Conservation (phyloP, 2,888 invertebrate species). For the Synanthedon andrenaeformis region DNA sequence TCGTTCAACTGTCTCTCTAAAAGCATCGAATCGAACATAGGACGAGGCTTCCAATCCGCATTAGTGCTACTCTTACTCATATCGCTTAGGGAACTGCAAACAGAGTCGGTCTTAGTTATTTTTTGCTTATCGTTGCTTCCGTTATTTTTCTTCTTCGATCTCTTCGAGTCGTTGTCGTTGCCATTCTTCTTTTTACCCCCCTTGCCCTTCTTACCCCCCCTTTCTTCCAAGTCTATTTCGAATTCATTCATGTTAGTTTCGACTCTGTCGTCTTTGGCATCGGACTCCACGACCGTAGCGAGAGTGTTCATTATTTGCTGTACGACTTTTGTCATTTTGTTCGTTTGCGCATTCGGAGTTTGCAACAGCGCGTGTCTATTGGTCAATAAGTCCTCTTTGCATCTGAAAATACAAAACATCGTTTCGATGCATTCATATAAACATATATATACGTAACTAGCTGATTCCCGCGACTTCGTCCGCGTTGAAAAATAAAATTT, state of each 20-base stretch:
- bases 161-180: constrained; percentile 3
- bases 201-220: constrained; percentile 9
- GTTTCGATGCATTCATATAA: too few relatives aligned
- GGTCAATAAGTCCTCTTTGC: too few relatives aligned
- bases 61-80: constrained; percentile 33
- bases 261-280: constrained; percentile 3
- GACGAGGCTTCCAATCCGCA: constrained; percentile 12
- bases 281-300: constrained; percentile 14
- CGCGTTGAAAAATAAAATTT: too few relatives aligned
- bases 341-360: constrained; percentile 13
- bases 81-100: constrained; percentile 49
- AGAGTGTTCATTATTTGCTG: constrained; percentile 28
- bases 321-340: constrained; percentile 35
- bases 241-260: constrained; percentile 13
- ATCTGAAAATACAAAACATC: too few relatives aligned
- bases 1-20: constrained; percentile 70
- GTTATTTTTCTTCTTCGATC: constrained; percentile 11
- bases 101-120: constrained; percentile 38
- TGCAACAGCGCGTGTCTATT: too few relatives aligned
- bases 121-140: constrained; percentile 21
- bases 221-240: constrained; percentile 13
- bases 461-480: too few relatives aligned
- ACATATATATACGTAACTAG: too few relatives aligned
- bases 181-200: constrained; percentile 10
- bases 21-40: constrained; percentile 37